Evolutionary conservation across 2,888 invertebrate genomes (phyloP).

Genomic region (Oscheius sp.): DNA sequence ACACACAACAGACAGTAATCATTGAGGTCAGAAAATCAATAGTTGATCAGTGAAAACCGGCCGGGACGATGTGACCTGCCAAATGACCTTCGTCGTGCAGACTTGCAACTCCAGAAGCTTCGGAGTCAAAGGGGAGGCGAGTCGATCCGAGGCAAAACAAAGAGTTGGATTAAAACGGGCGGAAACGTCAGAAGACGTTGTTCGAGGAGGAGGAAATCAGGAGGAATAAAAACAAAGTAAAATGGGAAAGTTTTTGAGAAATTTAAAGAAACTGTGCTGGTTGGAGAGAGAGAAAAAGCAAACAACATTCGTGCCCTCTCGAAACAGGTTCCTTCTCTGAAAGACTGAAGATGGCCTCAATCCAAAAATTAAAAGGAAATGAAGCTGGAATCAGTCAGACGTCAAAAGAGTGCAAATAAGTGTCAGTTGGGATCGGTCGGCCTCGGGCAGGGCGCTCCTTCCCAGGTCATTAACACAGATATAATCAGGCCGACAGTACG

Average conservation of each 20-base stretch:
- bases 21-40: slow-evolving; percentile 30
- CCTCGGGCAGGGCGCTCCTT: slow-evolving; percentile 1
- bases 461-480: slow-evolving; percentile 20
- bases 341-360: slow-evolving; percentile 20
- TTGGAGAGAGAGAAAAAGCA: slow-evolving; percentile 6
- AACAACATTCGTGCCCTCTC: slow-evolving; percentile 4
- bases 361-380: slow-evolving; percentile 1
- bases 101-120: too few species aligned
- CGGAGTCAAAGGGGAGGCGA: too few species aligned
- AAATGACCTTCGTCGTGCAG: slow-evolving; percentile 10
- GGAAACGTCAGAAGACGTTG: background rate
- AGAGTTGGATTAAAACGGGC: background rate
- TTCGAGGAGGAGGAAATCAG: too few species aligned
- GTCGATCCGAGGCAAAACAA: background rate
- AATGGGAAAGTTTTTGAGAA: too few species aligned
- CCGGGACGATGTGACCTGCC: background rate
- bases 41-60: slow-evolving; percentile 8
- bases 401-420: slow-evolving; percentile 27
- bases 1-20: slow-evolving; percentile 4
- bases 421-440: slow-evolving; percentile 11
- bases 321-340: slow-evolving; percentile 15
- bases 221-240: too few species aligned
- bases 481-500: background rate
- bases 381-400: background rate
- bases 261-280: slow-evolving; percentile 4